Evolutionary conservation across 1,140 invertebrate species (phyloP).

Genomic region (Helicoverpa zea): DNA sequence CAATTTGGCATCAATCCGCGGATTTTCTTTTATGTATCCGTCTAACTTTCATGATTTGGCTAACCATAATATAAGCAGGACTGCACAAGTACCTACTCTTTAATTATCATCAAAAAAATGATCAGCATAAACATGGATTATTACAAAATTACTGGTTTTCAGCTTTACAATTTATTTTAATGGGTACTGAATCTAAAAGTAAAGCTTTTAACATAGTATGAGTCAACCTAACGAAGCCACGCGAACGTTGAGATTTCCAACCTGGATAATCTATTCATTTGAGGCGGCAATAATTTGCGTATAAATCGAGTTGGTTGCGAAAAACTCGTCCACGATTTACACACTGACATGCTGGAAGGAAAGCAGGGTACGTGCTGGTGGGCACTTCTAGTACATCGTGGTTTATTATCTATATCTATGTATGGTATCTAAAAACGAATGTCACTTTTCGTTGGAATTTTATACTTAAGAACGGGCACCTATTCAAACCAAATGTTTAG

Average conservation of each 20-base stretch:
- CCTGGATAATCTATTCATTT: constrained; percentile 56
- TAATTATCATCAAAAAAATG: no score
- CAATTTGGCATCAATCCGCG: neutral
- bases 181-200: neutral
- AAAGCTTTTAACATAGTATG: neutral
- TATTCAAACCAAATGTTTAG: no score
- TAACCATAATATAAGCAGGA: neutral
- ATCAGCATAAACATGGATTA: no score
- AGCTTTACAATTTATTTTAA: no score
- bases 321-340: constrained; percentile 66
- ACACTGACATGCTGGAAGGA: constrained; percentile 59
- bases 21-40: neutral
- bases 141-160: no score
- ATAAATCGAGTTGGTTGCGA: constrained; percentile 65
- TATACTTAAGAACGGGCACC: no score
- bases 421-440: no score
- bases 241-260: constrained; percentile 20
- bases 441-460: no score
- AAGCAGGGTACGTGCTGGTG: constrained; percentile 52
- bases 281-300: constrained; percentile 65
- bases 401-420: neutral
- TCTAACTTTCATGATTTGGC: neutral
- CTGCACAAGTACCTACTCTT: no score
- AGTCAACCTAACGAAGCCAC: neutral
- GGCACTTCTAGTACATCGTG: neutral